Evolutionary conservation across 2,888 invertebrate genomes (phyloP).

Genomic region (Dryobota labecula): DNA sequence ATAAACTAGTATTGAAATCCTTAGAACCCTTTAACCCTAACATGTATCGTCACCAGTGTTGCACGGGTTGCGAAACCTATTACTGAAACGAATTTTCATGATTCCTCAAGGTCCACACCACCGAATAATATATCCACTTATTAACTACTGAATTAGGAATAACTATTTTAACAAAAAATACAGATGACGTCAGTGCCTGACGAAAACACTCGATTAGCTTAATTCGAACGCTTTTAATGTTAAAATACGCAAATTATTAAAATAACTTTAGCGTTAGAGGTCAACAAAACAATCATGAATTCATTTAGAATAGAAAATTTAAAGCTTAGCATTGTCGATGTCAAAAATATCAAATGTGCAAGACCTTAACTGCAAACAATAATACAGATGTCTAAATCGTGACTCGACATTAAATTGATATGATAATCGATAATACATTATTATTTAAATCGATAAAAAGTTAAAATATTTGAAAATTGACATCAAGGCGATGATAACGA

Average conservation of each 20-base stretch:
- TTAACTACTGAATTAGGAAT: neutral
- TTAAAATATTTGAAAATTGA: constrained; percentile 73
- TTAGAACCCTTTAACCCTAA: too few species aligned
- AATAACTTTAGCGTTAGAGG: constrained; percentile 10
- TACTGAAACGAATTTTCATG: neutral
- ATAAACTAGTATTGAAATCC: too few species aligned
- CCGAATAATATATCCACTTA: neutral
- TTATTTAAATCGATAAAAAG: constrained; percentile 64
- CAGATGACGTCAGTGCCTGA: neutral
- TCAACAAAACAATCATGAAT: constrained; percentile 31
- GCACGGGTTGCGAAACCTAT: too few species aligned
- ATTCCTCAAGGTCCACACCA: neutral
- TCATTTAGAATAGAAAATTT: constrained; percentile 36
- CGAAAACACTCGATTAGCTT: neutral
- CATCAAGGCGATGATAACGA: constrained; percentile 70
- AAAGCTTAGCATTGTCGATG: constrained; percentile 19
- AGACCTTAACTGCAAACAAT: constrained; percentile 54
- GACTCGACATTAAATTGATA: constrained; percentile 66
- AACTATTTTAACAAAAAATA: neutral
- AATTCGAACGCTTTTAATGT: neutral
- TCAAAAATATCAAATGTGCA: constrained; percentile 44
- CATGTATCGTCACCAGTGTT: too few species aligned
- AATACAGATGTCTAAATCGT: constrained; percentile 66
- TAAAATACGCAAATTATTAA: neutral
- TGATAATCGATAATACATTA: constrained; percentile 64